These are phyloP conservation scores for Pocillopora damicornis DNA, from an alignment of 64 coral and sea anemone species.

Conservation along the genomic window DNA sequence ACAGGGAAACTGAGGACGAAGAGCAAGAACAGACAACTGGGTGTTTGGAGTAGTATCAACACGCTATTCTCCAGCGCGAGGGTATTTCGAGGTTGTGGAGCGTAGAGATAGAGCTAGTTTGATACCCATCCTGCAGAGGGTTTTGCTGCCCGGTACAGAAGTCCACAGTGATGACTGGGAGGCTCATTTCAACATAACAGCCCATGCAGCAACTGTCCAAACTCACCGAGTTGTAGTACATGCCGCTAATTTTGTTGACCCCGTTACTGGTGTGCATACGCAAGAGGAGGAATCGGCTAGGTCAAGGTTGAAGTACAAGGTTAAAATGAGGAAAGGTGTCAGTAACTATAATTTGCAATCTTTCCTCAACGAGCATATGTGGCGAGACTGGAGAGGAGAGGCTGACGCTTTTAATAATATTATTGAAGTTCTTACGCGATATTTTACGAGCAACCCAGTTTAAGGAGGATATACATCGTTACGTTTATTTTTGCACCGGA, in stretches of 20 bases:
- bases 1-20: conserved; percentile 24
- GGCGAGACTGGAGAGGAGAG: conserved; percentile 8
- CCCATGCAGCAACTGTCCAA: conserved; percentile 3
- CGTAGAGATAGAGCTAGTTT: neutral
- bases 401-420: neutral
- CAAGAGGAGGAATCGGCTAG: conserved; percentile 11
- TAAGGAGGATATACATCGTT: too few relatives aligned
- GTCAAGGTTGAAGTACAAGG: conserved; percentile 22
- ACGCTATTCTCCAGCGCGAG: neutral
- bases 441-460: too few relatives aligned
- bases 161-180: conserved; percentile 9
- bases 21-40: conserved; percentile 16
- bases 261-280: neutral
- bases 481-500: too few relatives aligned
- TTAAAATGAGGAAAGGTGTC: conserved; percentile 9
- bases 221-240: neutral
- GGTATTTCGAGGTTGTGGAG: conserved; percentile 18
- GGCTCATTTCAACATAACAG: neutral
- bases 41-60: conserved; percentile 4
- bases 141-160: neutral
- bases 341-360: conserved; percentile 16
- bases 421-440: too few relatives aligned
- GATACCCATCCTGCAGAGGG: conserved; percentile 23
- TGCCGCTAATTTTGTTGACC: conserved; percentile 12
- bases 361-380: conserved; percentile 19